These are phyloP conservation scores for Myoxocephalus aenaeus DNA, from an alignment of 2,797 vertebrate species.

Conservation along the genomic window DNA sequence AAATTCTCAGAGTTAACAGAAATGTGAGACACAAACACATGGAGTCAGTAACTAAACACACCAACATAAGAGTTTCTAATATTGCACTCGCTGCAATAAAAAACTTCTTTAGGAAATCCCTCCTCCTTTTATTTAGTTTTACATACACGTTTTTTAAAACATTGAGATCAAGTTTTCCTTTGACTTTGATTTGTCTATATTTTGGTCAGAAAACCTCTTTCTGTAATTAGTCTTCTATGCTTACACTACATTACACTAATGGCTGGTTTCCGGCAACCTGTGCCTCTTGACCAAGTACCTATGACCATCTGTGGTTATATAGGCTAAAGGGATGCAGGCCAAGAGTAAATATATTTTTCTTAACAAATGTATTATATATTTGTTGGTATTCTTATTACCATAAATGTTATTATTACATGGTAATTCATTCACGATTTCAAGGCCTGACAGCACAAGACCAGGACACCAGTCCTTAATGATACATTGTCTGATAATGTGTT, in stretches of 20 bases:
- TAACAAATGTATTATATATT: too few relatives aligned
- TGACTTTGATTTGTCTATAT: background rate
- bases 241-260: background rate
- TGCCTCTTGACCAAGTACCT: background rate
- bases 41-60: background rate
- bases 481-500: constrained; percentile 13
- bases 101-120: background rate
- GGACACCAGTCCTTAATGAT: constrained; percentile 34
- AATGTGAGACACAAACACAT: background rate
- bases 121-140: background rate
- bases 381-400: background rate
- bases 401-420: background rate
- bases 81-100: background rate
- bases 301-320: background rate
- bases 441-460: background rate
- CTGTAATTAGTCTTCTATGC: background rate
- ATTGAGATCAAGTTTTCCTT: background rate
- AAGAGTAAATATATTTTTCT: background rate
- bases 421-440: background rate
- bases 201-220: background rate
- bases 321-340: background rate
- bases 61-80: background rate
- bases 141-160: background rate
- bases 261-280: too few relatives aligned
- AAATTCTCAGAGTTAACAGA: background rate